Evolutionary conservation across 2,113 vertebrate species (phyloP).

Genomic region (Rhinolophus ferrumequinum): DNA sequence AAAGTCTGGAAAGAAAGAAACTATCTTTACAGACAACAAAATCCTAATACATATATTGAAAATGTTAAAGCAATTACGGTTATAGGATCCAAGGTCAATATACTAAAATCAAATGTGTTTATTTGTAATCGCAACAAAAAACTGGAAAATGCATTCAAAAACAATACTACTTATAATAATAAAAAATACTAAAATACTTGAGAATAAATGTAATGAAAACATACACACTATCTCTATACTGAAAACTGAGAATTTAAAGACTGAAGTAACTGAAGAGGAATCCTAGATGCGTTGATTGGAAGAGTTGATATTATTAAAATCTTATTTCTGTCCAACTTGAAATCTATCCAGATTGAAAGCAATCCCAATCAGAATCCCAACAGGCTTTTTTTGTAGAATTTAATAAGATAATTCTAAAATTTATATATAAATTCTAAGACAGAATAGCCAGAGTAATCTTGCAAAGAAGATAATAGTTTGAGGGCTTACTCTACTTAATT

Average conservation of each 20-base stretch:
- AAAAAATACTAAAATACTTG: background rate
- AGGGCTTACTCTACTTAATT: background rate
- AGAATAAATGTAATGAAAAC: background rate
- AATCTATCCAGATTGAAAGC: background rate
- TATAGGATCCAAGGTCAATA: background rate
- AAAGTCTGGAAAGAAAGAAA: background rate
- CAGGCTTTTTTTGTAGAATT: background rate
- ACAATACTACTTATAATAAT: background rate
- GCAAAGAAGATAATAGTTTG: background rate
- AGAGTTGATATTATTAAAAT: background rate
- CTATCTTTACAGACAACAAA: background rate
- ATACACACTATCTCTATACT: background rate
- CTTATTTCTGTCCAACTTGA: background rate
- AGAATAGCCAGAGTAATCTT: background rate
- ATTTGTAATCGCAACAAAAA: constrained; percentile 5
- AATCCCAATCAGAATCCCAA: background rate
- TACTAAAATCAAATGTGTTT: background rate
- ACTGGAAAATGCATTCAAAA: background rate
- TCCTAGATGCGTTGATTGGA: background rate
- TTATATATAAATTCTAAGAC: background rate
- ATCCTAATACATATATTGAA: background rate
- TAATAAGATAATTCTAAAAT: background rate
- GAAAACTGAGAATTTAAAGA: background rate
- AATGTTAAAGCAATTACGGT: background rate
- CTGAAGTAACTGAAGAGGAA: background rate